Evolutionary conservation across 2,888 invertebrate species (phyloP), one percentile per base, ranked within the genome.

Genomic region (Athalia cordata): DNA sequence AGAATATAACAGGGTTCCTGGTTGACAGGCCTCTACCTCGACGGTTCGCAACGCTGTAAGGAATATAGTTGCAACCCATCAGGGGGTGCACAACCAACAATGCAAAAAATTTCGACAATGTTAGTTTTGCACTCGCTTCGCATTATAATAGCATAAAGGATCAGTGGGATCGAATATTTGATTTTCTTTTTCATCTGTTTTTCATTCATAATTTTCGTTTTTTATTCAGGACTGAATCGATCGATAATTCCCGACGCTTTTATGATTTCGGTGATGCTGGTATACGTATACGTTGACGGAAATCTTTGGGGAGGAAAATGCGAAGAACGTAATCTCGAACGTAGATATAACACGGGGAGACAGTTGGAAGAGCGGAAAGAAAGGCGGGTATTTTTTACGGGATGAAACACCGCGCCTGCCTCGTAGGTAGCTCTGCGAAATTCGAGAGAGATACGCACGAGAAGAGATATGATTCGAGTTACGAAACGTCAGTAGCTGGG

Each of bases 391-490:
- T 72, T 72, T 72, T 72, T 72, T 72, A 72, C 59, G 72, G 72
- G 72, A 72, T 72, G 72, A 72, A 72, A 72, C 72, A 11, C 29
- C 29, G 29, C 29, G 29, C 29, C 29, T 29, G 29, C 29, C 29
- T 29, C 29, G 29, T 29, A 29, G 29, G 29, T 29, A 29, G 13
- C 13, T 11, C 62, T 29, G 72, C 11, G 68, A 68, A 68, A 68
- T 47, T 55, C 52, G 9, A 43, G 68, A 15, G 50, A 68, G 68
- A 68, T 57, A 72, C 45, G 57, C 72, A 59, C 47, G 57, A 47
- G 72, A 59, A 72, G 72, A 72, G 72, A 72, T 72, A 72, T 72
- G 72, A 72, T 72, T 72, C 59, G 72, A 72, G 72, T 72, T 72
- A 72, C 72, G 72, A 72, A 72, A 72, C 57, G 72, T 72, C 72